A percentile compares a stretch with the other conserved stretches of the same genome.
Evolutionary conservation across 2,888 invertebrate genomes (phyloP).

Genomic region (Resseliella maxima): DNA sequence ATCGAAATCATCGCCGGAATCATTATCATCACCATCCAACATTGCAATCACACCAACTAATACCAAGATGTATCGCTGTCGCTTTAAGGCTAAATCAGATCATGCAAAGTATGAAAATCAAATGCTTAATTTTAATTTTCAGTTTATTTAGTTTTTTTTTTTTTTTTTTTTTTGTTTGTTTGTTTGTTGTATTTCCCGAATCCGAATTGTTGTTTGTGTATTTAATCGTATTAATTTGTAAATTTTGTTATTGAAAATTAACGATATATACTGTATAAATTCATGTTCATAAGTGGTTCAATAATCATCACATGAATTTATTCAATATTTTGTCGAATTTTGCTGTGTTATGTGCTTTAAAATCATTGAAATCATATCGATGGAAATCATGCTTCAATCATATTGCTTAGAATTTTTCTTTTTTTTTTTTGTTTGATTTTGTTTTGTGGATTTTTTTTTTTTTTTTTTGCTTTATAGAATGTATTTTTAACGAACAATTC

Average conservation of each 20-base stretch:
- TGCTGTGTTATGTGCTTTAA: neutral
- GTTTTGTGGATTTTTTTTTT: neutral
- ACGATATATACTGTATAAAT: no score
- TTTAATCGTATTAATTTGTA: no score
- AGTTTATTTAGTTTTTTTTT: neutral
- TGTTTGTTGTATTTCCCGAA: neutral
- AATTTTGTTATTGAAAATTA: no score
- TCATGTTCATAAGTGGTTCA: no score
- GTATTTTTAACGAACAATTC: neutral
- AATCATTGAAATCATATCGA: slow-evolving; percentile 24
- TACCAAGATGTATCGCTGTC: slow-evolving; percentile 56
- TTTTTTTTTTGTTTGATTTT: neutral
- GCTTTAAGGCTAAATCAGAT: slow-evolving; percentile 57
- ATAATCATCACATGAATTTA: neutral
- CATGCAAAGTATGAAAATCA: slow-evolving; percentile 58
- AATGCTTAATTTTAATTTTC: neutral
- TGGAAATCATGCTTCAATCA: slow-evolving; percentile 26
- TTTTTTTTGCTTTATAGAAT: neutral
- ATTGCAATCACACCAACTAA: slow-evolving; percentile 25
- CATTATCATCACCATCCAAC: slow-evolving; percentile 49
- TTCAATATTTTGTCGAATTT: neutral
- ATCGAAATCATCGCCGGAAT: slow-evolving; percentile 53
- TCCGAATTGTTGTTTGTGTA: neutral
- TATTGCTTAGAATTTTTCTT: slow-evolving; percentile 1
- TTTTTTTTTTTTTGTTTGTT: neutral